Conservation (phyloP, 2,888 invertebrate species). For the Dryadula phaetusa region DNA sequence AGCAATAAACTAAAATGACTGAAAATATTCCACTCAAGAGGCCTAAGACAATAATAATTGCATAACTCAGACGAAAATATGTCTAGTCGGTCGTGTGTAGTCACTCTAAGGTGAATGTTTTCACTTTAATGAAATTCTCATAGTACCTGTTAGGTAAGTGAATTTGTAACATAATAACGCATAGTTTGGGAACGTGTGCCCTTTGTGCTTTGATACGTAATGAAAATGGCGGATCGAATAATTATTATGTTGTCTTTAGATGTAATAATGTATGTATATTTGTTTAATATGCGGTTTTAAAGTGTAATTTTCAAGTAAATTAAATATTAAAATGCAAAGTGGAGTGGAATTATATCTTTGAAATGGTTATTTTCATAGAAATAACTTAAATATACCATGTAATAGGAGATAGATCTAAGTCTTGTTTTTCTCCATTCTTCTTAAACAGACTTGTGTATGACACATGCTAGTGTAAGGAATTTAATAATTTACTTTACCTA, state of each 20-base stretch:
- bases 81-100: slow-evolving; percentile 39
- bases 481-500: neutral
- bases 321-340: neutral
- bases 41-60: slow-evolving; percentile 44
- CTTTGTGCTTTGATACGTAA: slow-evolving; percentile 41
- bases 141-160: slow-evolving; percentile 42
- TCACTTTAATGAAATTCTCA: slow-evolving; percentile 55
- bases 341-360: too few relatives aligned
- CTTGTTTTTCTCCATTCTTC: too few relatives aligned
- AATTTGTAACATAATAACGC: slow-evolving; percentile 38
- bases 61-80: slow-evolving; percentile 44
- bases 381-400: too few relatives aligned
- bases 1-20: slow-evolving; percentile 38
- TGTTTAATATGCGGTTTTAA: neutral
- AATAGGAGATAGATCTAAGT: too few relatives aligned
- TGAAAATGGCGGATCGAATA: slow-evolving; percentile 35
- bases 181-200: slow-evolving; percentile 40
- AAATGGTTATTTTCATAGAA: too few relatives aligned
- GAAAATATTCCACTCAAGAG: slow-evolving; percentile 41
- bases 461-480: neutral
- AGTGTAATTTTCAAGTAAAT: neutral
- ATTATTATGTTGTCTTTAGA: slow-evolving; percentile 27
- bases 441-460: neutral
- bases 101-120: slow-evolving; percentile 47
- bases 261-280: slow-evolving; percentile 10